Conservation (phyloP, 2,797 vertebrate species). For the Enoplosus armatus region DNA sequence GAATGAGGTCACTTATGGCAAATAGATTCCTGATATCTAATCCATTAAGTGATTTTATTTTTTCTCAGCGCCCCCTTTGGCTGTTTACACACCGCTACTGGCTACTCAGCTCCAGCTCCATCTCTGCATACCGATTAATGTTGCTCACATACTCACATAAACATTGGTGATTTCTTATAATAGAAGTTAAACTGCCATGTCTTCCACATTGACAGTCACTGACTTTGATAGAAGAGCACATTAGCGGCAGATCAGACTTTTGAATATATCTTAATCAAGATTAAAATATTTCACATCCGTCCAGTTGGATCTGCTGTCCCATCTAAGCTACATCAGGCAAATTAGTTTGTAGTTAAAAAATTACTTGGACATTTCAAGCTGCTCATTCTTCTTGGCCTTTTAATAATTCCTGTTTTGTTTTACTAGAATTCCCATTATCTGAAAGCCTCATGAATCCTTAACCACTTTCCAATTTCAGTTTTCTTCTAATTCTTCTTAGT, state of each 20-base stretch:
- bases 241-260: slow-evolving; percentile 6
- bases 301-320: slow-evolving; percentile 9
- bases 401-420: slow-evolving; percentile 33
- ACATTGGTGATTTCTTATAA: slow-evolving; percentile 3
- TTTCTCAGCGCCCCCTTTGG: slow-evolving; percentile 22
- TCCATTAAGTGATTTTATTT: slow-evolving; percentile 56
- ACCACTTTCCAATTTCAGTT: slow-evolving; percentile 20
- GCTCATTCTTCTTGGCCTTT: slow-evolving; percentile 8
- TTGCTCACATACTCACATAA: slow-evolving; percentile 11
- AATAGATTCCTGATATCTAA: slow-evolving; percentile 77
- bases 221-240: slow-evolving; percentile 52
- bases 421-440: slow-evolving; percentile 1
- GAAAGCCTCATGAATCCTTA: slow-evolving; percentile 20
- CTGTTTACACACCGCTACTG: slow-evolving; percentile 51
- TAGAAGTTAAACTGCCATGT: slow-evolving; percentile 6
- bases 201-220: slow-evolving; percentile 6
- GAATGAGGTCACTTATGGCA: slow-evolving; percentile 78
- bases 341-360: neutral
- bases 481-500: slow-evolving; percentile 24
- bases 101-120: slow-evolving; percentile 23
- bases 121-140: slow-evolving; percentile 14
- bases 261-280: slow-evolving; percentile 25
- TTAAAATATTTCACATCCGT: slow-evolving; percentile 35
- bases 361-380: neutral
- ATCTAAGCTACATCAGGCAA: slow-evolving; percentile 7